Base-by-base conservation (phyloP, 2,113 vertebrate species). In the Cavia porcellus region DNA sequence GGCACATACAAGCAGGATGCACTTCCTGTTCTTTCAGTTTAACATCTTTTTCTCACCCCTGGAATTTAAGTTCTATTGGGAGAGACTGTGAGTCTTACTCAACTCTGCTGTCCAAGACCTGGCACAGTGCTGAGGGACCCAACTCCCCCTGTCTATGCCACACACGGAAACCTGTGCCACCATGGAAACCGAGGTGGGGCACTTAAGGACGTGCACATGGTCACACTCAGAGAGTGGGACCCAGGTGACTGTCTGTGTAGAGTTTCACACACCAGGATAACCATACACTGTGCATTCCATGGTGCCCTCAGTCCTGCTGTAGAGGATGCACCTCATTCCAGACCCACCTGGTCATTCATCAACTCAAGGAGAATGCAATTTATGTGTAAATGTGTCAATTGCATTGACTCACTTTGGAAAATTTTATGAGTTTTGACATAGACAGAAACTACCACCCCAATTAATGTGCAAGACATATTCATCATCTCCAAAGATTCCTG, bases 1-100 rank as follows among this genome's bases (percentile, higher is more conserved):
- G 13, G 17, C 42, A 28, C 20, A 3, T 2, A 9, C 14, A 70
- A 35, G 0, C 0, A 0, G 6, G 13, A 11, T 19, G 38, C 2
- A 0, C 50, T 75, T 59, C 35, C 45, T 10, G 3, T 25, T 52
- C 1, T n/a, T 42, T 79, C 35, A 7, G 72, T 22, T 79, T 50
- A 12, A 30, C 13, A 12, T 50, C 85, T 87, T 35, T 30, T 30
- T 62, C 28, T 70, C n/a, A 2, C 35, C 17, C 0, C 59, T 61
- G 77, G 52, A 59, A 77, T 50, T 35, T 28, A 59, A 52, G 50
- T 14, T 25, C 11, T 1, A 0, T 24, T 9, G 45, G 7, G 42
- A 3, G 20, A 1, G 5, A 24, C 25, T 5, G 7, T 35, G 38
- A 2, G 7, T 9, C 50, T 45, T 5, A 1, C 28, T 64, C 55